Percentiles rank a stretch among this genome's conserved stretches.
These are phyloP conservation scores for Channa striata DNA, from an alignment of 2,797 vertebrate species.

Conservation along the genomic window DNA sequence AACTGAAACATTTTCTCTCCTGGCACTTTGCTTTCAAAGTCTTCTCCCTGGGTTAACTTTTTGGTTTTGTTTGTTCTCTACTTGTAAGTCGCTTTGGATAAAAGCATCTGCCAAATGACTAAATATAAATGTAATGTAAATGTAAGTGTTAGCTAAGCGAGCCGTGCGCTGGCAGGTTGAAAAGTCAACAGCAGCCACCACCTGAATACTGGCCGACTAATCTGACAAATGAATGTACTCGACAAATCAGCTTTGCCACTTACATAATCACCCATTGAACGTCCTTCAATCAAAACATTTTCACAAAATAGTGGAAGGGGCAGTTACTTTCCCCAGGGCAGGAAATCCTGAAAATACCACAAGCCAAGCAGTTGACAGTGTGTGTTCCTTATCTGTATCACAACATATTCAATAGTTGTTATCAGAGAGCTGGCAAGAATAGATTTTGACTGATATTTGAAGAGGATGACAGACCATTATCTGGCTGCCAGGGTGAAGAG, in stretches of 20 bases:
- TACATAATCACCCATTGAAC: slow-evolving; percentile 27
- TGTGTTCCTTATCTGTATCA: not conserved
- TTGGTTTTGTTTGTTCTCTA: too few species aligned
- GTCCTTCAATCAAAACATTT: slow-evolving; percentile 27
- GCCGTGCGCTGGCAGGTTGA: slow-evolving; percentile 18
- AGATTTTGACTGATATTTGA: slow-evolving; percentile 19
- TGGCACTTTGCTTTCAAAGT: too few species aligned
- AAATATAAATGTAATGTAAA: not conserved
- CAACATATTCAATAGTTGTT: slow-evolving; percentile 31
- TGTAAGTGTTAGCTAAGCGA: slow-evolving; percentile 47
- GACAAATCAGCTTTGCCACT: slow-evolving; percentile 23
- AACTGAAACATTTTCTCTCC: too few species aligned
- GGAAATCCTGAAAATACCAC: not conserved
- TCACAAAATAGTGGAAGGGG: slow-evolving; percentile 14
- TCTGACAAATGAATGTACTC: slow-evolving; percentile 30
- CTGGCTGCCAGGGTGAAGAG: slow-evolving; percentile 16
- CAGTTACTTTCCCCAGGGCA: not conserved
- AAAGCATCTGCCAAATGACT: too few species aligned
- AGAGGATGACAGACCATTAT: slow-evolving; percentile 19
- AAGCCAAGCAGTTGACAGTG: slow-evolving; percentile 7
- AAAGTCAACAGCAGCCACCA: slow-evolving; percentile 44
- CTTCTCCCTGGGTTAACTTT: too few species aligned
- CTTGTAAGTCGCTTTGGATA: too few species aligned
- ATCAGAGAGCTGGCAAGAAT: slow-evolving; percentile 19
- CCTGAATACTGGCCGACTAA: slow-evolving; percentile 38